Base-by-base conservation (phyloP, 2,113 vertebrate species). In the Hippopotamus amphibius region DNA sequence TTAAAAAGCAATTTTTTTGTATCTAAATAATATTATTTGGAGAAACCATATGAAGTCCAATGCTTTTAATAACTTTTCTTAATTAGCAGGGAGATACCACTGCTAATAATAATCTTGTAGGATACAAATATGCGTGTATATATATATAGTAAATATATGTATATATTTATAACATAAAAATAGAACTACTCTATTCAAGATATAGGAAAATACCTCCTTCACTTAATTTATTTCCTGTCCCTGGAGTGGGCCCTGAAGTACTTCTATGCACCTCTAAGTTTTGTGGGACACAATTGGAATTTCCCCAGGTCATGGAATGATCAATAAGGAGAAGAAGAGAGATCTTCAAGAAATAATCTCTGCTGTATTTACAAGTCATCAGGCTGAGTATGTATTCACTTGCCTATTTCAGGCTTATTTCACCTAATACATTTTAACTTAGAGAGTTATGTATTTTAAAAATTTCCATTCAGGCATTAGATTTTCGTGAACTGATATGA, bases 181-280 rank as follows among this genome's bases (percentile, higher is more conserved):
- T 21, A 84, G n/a, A 96, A 10, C 6, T 17, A 6, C 3, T 74
- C 17, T 63, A 3, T 48, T 76, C 6, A 19, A 1, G 33, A 93
- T 26, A 43, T 19, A 33, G 2, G 76, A 74, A 88, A 65, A 2
- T 28, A 16, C 8, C 21, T 57, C 48, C 30, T 14, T 1, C 11
- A 55, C 12, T 55, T 59, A 33, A 80, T 55, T 12, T 61, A 33
- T 30, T 43, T 43, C 37, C 15, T 96, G 24, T 1, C 19, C 7
- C 3, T 30, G 28, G 1, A 14, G 13, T 33, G 26, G 3, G 2
- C 0, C 6, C 11, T 7, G 26, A 61, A 3, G 11, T 14, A 15
- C 17, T n/a, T 72, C 5, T 46, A 15, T 37, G 15, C n/a, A 7
- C 6, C 4, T 24, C 6, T 0, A 79, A 19, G 3, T 48, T 86